A percentile compares a stretch with the other conserved stretches of the same genome.
These are phyloP conservation scores for Pristionchus mayeri DNA, from an alignment of 2,888 invertebrate genomes.

Conservation along the genomic window DNA sequence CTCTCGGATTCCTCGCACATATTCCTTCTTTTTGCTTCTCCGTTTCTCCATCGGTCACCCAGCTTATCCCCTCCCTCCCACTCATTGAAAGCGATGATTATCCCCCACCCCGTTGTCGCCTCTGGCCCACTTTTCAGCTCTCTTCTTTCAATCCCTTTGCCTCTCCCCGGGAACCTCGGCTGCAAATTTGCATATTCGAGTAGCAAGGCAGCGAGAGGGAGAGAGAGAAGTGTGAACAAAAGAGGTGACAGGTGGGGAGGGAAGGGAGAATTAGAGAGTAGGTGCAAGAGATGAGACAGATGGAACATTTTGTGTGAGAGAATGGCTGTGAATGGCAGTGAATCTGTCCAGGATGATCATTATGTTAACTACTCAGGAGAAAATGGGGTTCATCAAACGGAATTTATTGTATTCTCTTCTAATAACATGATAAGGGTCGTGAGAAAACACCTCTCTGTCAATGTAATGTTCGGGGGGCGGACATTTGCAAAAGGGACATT, in stretches of 20 bases:
- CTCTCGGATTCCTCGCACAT: not conserved
- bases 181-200: conserved; percentile 40
- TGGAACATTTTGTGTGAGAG: conserved; percentile 20
- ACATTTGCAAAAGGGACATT: too few relatives aligned
- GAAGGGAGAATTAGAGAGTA: conserved; percentile 8
- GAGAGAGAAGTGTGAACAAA: conserved; percentile 40
- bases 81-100: conserved; percentile 32
- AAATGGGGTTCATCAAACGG: too few relatives aligned
- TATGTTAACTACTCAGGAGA: too few relatives aligned
- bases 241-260: conserved; percentile 39
- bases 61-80: conserved; percentile 34
- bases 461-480: too few relatives aligned
- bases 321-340: not conserved
- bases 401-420: too few relatives aligned
- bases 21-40: not conserved
- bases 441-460: too few relatives aligned
- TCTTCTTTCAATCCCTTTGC: not conserved
- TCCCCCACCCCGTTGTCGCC: not conserved
- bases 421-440: too few relatives aligned
- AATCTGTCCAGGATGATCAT: too few relatives aligned
- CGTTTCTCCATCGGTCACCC: conserved; percentile 24
- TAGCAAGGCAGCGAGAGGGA: not conserved
- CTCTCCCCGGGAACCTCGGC: conserved; percentile 12
- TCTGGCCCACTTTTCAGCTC: conserved; percentile 44
- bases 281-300: not conserved